phyloP scores from a whole-genome alignment of 1,140 invertebrate genomes.

The Drosophila simulans region DNA sequence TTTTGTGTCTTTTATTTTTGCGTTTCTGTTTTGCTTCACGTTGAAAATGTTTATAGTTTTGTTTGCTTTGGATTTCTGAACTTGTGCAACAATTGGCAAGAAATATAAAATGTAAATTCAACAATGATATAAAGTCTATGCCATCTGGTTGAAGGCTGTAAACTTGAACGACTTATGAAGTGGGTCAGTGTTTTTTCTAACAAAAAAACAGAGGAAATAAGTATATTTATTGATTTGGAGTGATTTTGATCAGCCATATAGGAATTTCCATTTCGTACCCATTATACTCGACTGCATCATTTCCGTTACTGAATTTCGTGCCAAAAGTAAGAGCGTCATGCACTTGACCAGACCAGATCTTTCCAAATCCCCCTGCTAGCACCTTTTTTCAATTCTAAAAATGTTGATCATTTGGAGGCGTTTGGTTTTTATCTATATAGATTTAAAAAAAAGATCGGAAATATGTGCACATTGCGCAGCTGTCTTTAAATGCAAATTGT shows the following conservation, averaged over 20 bases:
- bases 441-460: conserved; percentile 37
- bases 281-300: conserved; percentile 37
- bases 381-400: conserved; percentile 5
- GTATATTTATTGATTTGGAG: conserved; percentile 14
- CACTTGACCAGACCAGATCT: conserved; percentile 17
- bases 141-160: conserved; percentile 65
- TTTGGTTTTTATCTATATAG: conserved; percentile 56
- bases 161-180: conserved; percentile 70
- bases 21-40: conserved; percentile 25
- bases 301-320: conserved; percentile 49
- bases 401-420: conserved; percentile 15
- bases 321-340: conserved; percentile 47
- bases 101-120: conserved; percentile 54
- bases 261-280: neutral
- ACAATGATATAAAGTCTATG: conserved; percentile 27
- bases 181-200: conserved; percentile 44
- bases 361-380: neutral
- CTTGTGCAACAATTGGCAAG: conserved; percentile 74
- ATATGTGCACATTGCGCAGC: conserved; percentile 54
- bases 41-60: conserved; percentile 45
- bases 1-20: conserved; percentile 12
- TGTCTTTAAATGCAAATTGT: conserved; percentile 24
- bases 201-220: neutral
- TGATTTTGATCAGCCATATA: conserved; percentile 28
- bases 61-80: conserved; percentile 22